phyloP scores from a whole-genome alignment of 2,888 invertebrate species.

The Sarcophaga carnaria region DNA sequence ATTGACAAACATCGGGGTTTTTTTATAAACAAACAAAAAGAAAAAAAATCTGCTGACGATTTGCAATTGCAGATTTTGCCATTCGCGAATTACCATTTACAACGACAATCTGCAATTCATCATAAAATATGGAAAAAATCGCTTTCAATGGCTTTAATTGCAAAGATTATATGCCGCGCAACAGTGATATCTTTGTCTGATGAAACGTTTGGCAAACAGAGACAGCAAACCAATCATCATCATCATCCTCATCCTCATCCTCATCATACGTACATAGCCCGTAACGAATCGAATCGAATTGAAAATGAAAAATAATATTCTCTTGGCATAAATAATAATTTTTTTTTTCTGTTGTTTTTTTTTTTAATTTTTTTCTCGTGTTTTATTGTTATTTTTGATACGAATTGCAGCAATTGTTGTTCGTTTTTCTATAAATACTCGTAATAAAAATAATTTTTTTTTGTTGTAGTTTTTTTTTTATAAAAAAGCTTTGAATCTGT shows the following conservation, averaged over 20 bases:
- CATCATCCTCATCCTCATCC: not conserved
- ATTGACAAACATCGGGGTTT: not conserved
- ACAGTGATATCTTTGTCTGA: conserved; percentile 5
- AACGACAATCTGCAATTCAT: conserved; percentile 61
- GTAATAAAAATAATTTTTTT: no score
- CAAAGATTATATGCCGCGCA: conserved; percentile 43
- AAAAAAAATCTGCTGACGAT: conserved; percentile 45
- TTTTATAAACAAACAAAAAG: not conserved
- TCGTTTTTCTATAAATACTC: no score
- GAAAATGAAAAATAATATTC: not conserved
- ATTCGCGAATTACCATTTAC: conserved; percentile 51
- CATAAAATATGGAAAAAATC: conserved; percentile 28
- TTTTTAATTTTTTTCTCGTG: not conserved
- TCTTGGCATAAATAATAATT: conserved; percentile 48
- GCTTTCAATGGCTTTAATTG: conserved; percentile 62
- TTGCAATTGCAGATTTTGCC: conserved; percentile 47
- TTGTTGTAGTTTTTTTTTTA: no score
- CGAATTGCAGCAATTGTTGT: conserved; percentile 45
- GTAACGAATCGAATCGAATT: not conserved
- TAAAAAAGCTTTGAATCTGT: no score
- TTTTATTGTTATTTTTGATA: conserved; percentile 9
- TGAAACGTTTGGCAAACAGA: conserved; percentile 42
- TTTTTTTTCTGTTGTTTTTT: not conserved
- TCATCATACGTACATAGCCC: not conserved
- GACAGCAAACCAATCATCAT: not conserved